Evolutionary conservation across 1,140 invertebrate genomes (phyloP), one percentile per base, ranked within the genome.

Genomic region (Megalopta genalis): DNA sequence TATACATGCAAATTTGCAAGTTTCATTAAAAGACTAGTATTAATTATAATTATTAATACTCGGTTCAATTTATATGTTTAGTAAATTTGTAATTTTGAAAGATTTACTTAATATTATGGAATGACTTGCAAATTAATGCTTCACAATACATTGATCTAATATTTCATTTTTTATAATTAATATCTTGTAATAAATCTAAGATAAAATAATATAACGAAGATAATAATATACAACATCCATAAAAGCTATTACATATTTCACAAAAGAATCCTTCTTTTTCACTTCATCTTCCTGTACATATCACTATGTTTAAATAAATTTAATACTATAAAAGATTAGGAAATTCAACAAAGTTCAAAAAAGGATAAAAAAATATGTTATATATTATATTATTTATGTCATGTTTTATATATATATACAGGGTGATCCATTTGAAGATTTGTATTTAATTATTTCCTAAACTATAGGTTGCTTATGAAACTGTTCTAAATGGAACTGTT

Each of bases 41-140:
- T 54, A 18, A 18, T 25, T 77, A 64, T 0, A 54, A 32, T n/a
- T 78, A 64, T 62, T 77, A 78, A 64, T 42, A 46, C 23, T 72
- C 70, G 10, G 18, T 70, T 77, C 23, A 71, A 54, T 32, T 71
- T 16, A 18, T 52, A 52, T 21, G 46, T 64, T 23, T 64, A 77
- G 52, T 72, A 63, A 78, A 27, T 9, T 71, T 52, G 23, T 14
- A 69, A 60, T 52, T 52, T 52, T 52, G 5, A 25, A 27, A 62
- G 27, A 71, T 2, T 64, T 65, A 64, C 37, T 54, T 62, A 77
- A 54, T 42, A 0, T 57, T 54, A 72, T 72, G 76, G 76, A 78
- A 78, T 78, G 68, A 46, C 12, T 32, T 9, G 8, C 0, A 27
- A 69, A 52, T 18, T 54, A 52, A 76, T 46, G 46, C 2, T n/a